These are phyloP conservation scores for Sebastes taczanowskii DNA, from an alignment of 2,797 vertebrate species.

Conservation along the genomic window DNA sequence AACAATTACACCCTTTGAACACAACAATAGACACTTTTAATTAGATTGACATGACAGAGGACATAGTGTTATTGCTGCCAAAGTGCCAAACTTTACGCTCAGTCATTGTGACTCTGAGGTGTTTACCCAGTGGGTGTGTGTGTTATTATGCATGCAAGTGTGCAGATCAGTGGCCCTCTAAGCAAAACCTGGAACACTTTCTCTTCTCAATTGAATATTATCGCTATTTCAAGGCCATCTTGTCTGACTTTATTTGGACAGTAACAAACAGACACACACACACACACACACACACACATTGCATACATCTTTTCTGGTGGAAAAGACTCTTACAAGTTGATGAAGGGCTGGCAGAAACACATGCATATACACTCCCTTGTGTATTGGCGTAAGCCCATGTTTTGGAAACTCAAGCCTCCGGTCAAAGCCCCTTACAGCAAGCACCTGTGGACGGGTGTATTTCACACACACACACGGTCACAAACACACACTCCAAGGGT, in stretches of 20 bases:
- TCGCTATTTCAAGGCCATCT: constrained; percentile 7
- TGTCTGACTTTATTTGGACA: constrained; percentile 19
- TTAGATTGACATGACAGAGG: neutral
- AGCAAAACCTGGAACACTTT: constrained; percentile 1
- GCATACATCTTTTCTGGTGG: neutral
- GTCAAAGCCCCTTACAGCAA: constrained; percentile 67
- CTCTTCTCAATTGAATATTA: neutral
- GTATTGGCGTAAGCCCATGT: constrained; percentile 62
- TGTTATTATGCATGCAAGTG: neutral
- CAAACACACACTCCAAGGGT: constrained; percentile 32
- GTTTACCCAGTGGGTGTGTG: constrained; percentile 54
- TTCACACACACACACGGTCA: constrained; percentile 24
- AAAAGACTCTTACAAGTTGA: constrained; percentile 24
- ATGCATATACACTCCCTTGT: constrained; percentile 42
- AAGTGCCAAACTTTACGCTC: constrained; percentile 44
- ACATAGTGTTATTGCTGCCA: neutral
- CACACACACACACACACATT: neutral
- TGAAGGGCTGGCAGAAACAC: constrained; percentile 43
- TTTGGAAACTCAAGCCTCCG: constrained; percentile 76
- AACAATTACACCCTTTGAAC: neutral
- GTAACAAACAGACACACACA: constrained; percentile 9
- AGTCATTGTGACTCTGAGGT: constrained; percentile 47
- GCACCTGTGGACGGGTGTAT: constrained; percentile 72
- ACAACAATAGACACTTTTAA: neutral
- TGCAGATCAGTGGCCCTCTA: neutral